phyloP scores from a whole-genome alignment of 2,888 invertebrate species.

The Tinea semifulvella region DNA sequence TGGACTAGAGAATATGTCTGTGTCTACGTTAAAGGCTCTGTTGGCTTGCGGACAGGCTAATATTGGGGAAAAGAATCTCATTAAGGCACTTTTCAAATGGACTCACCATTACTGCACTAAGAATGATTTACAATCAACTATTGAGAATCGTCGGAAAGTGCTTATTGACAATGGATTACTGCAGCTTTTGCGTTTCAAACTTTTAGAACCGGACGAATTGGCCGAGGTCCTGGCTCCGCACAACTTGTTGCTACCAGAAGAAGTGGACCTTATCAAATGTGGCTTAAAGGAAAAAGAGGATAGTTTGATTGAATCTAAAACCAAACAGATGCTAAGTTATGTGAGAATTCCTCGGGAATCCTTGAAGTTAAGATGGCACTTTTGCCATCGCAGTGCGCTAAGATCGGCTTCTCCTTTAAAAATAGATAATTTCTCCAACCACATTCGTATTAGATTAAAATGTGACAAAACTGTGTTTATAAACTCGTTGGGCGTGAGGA shows the following conservation, averaged over 20 bases:
- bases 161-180: conserved; percentile 50
- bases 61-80: conserved; percentile 60
- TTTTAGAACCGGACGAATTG: conserved; percentile 42
- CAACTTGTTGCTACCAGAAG: conserved; percentile 41
- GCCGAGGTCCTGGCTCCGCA: conserved; percentile 36
- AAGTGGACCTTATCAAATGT: conserved; percentile 22
- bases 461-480: conserved; percentile 54
- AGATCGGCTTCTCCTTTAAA: conserved; percentile 47
- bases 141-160: conserved; percentile 49
- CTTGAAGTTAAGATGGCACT: conserved; percentile 43
- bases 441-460: conserved; percentile 42
- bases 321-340: neutral
- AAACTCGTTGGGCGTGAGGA: conserved; percentile 49
- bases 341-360: conserved; percentile 30
- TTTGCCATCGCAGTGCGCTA: conserved; percentile 47
- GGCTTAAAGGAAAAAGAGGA: neutral
- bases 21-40: conserved; percentile 53
- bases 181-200: conserved; percentile 49
- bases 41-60: conserved; percentile 59
- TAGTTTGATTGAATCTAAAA: neutral
- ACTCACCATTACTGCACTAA: conserved; percentile 56
- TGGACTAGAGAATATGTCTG: conserved; percentile 55
- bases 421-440: conserved; percentile 41
- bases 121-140: conserved; percentile 37
- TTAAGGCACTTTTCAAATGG: conserved; percentile 65